phyloP scores from a whole-genome alignment of 64 coral and sea anemone genomes.

The Anthopleura sola region DNA sequence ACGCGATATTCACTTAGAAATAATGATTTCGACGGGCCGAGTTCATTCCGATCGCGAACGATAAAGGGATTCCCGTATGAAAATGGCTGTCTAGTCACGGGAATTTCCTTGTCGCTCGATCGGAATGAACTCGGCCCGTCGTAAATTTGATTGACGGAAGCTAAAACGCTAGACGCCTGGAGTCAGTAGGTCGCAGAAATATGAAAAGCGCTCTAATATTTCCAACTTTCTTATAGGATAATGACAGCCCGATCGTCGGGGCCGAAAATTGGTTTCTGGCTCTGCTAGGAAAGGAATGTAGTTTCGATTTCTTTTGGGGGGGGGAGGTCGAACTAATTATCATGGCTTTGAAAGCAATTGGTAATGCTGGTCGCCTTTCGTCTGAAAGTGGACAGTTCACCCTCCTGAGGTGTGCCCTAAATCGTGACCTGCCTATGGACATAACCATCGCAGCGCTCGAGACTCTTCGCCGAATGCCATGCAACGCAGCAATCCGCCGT shows the following conservation, averaged over 20 bases:
- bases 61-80: too few species aligned
- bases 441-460: conserved; percentile 83
- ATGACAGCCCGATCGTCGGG: not conserved
- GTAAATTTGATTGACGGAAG: too few species aligned
- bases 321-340: conserved; percentile 67
- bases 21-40: too few species aligned
- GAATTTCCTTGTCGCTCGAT: too few species aligned
- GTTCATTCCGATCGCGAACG: too few species aligned
- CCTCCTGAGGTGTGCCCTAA: conserved; percentile 72
- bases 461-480: conserved; percentile 89
- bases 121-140: too few species aligned
- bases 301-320: conserved; percentile 38
- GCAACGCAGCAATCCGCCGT: conserved; percentile 13
- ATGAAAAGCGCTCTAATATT: too few species aligned
- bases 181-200: too few species aligned
- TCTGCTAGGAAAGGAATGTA: conserved; percentile 50
- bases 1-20: too few species aligned
- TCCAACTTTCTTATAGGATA: not conserved
- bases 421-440: conserved; percentile 53
- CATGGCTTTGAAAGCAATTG: conserved; percentile 91
- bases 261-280: conserved; percentile 56
- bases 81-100: too few species aligned
- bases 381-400: conserved; percentile 25
- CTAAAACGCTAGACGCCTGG: too few species aligned
- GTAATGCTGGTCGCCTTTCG: conserved; percentile 81